These are phyloP conservation scores for Ecliptopera silaceata DNA, from an alignment of 2,888 invertebrate species.

Conservation along the genomic window DNA sequence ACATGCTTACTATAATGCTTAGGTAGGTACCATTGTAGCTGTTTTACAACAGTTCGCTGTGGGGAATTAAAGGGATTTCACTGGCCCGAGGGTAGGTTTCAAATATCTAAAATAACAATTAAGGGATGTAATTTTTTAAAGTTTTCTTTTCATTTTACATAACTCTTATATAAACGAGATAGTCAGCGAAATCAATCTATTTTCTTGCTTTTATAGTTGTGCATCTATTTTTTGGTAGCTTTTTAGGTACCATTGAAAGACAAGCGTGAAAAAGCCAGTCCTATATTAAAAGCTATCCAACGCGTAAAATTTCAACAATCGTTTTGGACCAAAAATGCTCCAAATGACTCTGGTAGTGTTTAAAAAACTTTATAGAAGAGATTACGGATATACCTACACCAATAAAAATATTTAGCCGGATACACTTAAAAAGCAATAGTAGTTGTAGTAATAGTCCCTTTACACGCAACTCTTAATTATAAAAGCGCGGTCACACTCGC, in stretches of 20 bases:
- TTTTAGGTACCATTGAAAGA: too few relatives aligned
- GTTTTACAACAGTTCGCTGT: constrained; percentile 23
- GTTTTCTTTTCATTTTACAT: too few relatives aligned
- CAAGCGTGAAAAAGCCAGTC: too few relatives aligned
- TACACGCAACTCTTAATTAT: constrained; percentile 35
- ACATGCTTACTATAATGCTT: constrained; percentile 51
- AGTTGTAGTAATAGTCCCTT: constrained; percentile 19
- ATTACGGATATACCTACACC: neutral
- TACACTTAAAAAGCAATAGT: constrained; percentile 25
- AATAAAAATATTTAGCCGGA: constrained; percentile 4
- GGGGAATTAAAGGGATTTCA: constrained; percentile 24
- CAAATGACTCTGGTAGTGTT: too few relatives aligned
- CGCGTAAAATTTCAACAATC: too few relatives aligned
- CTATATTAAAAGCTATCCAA: too few relatives aligned
- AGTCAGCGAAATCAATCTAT: too few relatives aligned
- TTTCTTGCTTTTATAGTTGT: too few relatives aligned
- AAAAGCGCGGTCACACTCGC: constrained; percentile 25
- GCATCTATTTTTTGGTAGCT: too few relatives aligned
- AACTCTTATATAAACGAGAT: too few relatives aligned
- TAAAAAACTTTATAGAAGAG: too few relatives aligned
- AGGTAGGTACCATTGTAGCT: constrained; percentile 20
- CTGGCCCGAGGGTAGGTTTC: constrained; percentile 21
- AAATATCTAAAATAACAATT: constrained; percentile 3
- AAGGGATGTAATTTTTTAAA: constrained; percentile 1
- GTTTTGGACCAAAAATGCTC: too few relatives aligned